These are phyloP conservation scores for Sebastes alutus DNA, from an alignment of 2,797 vertebrate species.

Conservation along the genomic window DNA sequence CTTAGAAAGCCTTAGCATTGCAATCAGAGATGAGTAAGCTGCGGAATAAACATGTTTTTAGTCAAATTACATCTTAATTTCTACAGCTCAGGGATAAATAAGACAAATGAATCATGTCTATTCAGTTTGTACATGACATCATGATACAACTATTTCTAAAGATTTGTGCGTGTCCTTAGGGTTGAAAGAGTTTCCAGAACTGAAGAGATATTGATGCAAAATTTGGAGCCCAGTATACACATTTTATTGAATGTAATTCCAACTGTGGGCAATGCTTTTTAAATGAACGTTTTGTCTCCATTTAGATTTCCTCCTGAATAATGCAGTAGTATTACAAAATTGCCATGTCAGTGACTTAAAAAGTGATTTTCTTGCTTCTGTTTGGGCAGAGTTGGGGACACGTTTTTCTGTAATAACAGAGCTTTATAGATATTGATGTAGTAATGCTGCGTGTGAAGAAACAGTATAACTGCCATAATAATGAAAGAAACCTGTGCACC, in stretches of 20 bases:
- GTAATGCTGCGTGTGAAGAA: constrained; percentile 9
- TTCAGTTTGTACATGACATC: not conserved
- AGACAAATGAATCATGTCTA: not conserved
- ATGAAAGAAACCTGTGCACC: constrained; percentile 48
- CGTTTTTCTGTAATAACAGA: constrained; percentile 18
- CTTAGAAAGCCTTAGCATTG: not conserved
- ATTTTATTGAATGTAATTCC: not conserved
- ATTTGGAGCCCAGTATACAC: not conserved
- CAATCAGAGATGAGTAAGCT: not conserved
- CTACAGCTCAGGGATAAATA: not conserved
- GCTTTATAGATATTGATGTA: constrained; percentile 53
- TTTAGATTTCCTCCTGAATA: constrained; percentile 16
- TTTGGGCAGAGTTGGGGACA: not conserved
- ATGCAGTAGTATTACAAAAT: constrained; percentile 25
- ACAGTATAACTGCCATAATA: constrained; percentile 38
- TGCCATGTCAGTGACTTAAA: constrained; percentile 32
- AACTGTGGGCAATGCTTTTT: not conserved
- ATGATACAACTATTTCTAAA: not conserved
- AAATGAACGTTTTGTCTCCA: constrained; percentile 10
- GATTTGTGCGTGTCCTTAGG: not conserved
- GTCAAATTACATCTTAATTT: not conserved
- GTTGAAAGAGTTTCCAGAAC: not conserved
- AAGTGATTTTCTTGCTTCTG: constrained; percentile 16
- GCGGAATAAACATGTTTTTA: not conserved
- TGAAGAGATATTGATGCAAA: not conserved